These are phyloP conservation scores for Lepidocyrtinus sp. DNA, from an alignment of 2,888 invertebrate genomes.

Conservation along the genomic window DNA sequence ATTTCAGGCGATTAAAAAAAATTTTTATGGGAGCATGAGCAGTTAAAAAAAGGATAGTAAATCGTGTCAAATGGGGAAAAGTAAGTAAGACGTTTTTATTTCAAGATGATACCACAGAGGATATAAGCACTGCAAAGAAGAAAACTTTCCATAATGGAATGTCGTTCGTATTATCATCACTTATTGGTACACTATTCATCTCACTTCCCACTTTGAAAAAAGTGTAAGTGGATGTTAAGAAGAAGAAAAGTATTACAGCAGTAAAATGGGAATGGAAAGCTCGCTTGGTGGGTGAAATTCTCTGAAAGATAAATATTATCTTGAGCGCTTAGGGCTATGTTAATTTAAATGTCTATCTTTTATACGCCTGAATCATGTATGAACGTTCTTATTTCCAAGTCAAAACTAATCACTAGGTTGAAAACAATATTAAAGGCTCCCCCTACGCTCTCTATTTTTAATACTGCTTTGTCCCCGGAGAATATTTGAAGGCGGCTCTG, in stretches of 20 bases:
- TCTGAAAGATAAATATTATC: conserved; percentile 16
- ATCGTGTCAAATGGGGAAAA: conserved; percentile 21
- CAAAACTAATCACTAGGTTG: conserved; percentile 53
- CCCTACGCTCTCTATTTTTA: conserved; percentile 20
- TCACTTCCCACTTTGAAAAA: conserved; percentile 8
- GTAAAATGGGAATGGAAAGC: neutral
- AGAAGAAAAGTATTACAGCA: neutral
- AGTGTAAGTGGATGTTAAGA: neutral
- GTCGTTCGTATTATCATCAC: conserved; percentile 32
- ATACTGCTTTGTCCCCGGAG: conserved; percentile 32
- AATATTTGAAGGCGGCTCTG: conserved; percentile 43
- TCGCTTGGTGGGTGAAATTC: neutral
- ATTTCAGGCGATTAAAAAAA: conserved; percentile 42
- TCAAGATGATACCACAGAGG: neutral
- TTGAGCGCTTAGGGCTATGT: conserved; percentile 17
- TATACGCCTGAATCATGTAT: neutral
- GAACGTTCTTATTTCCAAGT: conserved; percentile 26
- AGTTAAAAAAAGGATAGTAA: conserved; percentile 33
- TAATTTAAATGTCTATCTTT: conserved; percentile 2
- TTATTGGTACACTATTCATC: conserved; percentile 10
- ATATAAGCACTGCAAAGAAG: conserved; percentile 19
- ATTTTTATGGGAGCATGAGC: conserved; percentile 35
- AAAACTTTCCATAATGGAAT: conserved; percentile 26
- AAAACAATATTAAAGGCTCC: conserved; percentile 49
- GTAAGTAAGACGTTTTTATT: conserved; percentile 24